Evolutionary conservation across 2,888 invertebrate species (phyloP).

Genomic region (Parelbella ahira): DNA sequence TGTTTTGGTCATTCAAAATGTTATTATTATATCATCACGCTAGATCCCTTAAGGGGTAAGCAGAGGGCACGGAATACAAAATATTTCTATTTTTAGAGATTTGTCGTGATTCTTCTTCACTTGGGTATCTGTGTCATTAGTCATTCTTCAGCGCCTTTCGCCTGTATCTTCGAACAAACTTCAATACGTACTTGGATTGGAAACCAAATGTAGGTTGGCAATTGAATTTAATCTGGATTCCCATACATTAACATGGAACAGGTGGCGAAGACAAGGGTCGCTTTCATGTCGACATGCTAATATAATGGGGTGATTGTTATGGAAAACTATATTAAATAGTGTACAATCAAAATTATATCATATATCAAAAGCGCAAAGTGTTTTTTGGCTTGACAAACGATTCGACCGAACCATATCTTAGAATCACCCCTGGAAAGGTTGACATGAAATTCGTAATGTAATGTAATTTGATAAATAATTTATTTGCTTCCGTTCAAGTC

Average conservation of each 20-base stretch:
- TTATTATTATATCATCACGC: too few relatives aligned
- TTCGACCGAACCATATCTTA: neutral
- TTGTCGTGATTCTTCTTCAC: too few relatives aligned
- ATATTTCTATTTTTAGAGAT: too few relatives aligned
- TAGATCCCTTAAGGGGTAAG: too few relatives aligned
- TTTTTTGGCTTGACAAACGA: neutral
- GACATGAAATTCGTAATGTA: neutral
- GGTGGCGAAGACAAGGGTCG: constrained; percentile 12
- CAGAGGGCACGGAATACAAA: too few relatives aligned
- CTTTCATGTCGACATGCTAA: constrained; percentile 7
- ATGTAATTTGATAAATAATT: too few relatives aligned
- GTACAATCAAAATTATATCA: neutral
- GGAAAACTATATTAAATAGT: neutral
- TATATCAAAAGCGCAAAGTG: neutral
- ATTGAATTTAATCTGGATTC: constrained; percentile 7
- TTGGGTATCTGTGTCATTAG: too few relatives aligned
- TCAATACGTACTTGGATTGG: neutral
- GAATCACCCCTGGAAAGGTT: neutral
- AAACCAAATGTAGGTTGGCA: neutral
- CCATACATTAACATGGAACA: constrained; percentile 5
- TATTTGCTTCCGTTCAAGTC: too few relatives aligned
- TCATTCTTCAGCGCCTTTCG: too few relatives aligned
- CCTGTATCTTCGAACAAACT: too few relatives aligned
- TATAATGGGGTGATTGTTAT: constrained; percentile 10
- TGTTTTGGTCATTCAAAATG: too few relatives aligned